phyloP scores from a whole-genome alignment of 2,113 vertebrate species.

The Carollia perspicillata region DNA sequence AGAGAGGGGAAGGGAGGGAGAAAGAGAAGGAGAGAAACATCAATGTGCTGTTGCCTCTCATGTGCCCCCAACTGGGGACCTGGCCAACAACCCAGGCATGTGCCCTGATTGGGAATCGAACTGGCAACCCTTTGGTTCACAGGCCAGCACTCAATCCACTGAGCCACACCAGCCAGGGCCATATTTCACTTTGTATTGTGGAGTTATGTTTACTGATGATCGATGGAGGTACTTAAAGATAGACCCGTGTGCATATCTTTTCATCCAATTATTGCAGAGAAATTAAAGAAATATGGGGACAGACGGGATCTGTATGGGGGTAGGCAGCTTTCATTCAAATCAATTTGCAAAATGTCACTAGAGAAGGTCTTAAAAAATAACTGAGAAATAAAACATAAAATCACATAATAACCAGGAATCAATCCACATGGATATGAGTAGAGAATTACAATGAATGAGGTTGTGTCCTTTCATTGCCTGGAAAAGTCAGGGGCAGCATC shows the following conservation, averaged over 20 bases:
- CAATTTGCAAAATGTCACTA: not conserved
- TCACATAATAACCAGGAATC: not conserved
- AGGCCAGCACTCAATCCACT: too few species aligned
- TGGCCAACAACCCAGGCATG: too few species aligned
- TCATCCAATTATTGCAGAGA: not conserved
- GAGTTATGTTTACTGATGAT: not conserved
- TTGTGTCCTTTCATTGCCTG: not conserved
- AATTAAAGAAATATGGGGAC: not conserved
- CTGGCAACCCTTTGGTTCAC: too few species aligned
- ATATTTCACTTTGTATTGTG: not conserved
- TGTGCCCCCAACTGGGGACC: too few species aligned
- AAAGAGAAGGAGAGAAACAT: too few species aligned
- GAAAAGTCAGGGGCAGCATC: not conserved
- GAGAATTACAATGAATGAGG: not conserved
- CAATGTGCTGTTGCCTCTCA: too few species aligned
- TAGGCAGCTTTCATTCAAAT: not conserved
- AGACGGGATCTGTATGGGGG: not conserved
- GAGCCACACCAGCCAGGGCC: too few species aligned
- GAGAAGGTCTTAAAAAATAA: not conserved
- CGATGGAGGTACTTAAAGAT: not conserved
- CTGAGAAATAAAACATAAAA: conserved; percentile 23
- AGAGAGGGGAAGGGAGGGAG: too few species aligned
- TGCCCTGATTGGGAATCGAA: too few species aligned
- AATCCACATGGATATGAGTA: not conserved
- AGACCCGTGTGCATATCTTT: not conserved